Evolutionary conservation across 2,113 vertebrate species (phyloP).

Genomic region (Prietella phreatophila): DNA sequence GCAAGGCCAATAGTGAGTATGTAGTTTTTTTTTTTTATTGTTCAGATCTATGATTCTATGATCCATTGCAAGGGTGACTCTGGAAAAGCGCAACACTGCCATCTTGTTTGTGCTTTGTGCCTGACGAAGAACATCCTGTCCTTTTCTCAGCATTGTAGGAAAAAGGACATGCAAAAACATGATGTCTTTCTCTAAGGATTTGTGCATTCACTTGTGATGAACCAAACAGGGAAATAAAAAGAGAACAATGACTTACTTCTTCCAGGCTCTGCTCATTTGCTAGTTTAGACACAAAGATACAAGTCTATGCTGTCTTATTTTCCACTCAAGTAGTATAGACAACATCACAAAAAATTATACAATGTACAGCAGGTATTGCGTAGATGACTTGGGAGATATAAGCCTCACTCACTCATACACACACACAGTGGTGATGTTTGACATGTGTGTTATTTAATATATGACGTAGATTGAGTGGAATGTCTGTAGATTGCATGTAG

Average conservation of each 20-base stretch:
- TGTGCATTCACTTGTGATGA: not conserved
- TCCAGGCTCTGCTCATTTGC: not conserved
- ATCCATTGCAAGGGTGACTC: conserved; percentile 13
- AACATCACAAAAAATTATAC: not conserved
- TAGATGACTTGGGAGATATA: not conserved
- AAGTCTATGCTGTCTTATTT: conserved; percentile 7
- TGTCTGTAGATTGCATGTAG: conserved; percentile 14
- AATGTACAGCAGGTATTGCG: not conserved
- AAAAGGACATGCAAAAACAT: conserved; percentile 6
- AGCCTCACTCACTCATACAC: not conserved
- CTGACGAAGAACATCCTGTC: not conserved
- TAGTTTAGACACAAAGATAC: not conserved
- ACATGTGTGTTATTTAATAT: conserved; percentile 3
- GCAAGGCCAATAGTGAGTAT: not conserved
- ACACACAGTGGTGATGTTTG: not conserved
- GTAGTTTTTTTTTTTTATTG: not conserved
- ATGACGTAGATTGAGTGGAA: conserved; percentile 19
- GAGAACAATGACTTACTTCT: conserved; percentile 15
- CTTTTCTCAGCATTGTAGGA: not conserved
- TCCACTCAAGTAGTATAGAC: conserved; percentile 16
- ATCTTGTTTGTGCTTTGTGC: conserved; percentile 65
- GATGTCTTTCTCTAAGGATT: not conserved
- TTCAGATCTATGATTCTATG: not conserved
- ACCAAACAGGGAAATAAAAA: not conserved
- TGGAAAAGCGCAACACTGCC: conserved; percentile 72